Base-by-base conservation (phyloP, 2,888 invertebrate species). In the Diogma glabrata region DNA sequence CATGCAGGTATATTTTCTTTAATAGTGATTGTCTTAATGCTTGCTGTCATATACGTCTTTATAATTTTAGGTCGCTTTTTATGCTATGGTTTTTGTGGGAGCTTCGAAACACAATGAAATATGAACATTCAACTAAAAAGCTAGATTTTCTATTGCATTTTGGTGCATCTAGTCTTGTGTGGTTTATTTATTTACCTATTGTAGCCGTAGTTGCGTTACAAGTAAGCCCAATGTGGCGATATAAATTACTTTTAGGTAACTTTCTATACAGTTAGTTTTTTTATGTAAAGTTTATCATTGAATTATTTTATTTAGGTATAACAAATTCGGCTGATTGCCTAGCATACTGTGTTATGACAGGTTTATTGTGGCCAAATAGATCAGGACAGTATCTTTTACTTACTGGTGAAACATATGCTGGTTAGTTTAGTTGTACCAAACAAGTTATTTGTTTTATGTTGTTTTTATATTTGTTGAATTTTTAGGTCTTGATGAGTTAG, bases 111-210 rank as follows among this genome's bases (percentile, higher is more conserved):
- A 87, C 89, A 4, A 87, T 88, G 80, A 75, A 81, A 56, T 82
- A 85, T 59, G 88, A 88, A 64, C 83, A 84, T 65, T 84, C 86
- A 64, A 80, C 79, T 51, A 81, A 84, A 60, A 92, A 94, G 67
- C 74, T 94, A 28, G 87, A 93, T 66, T 97, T 97, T 70, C 78
- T 96, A 51, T 78, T 95, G 48, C 96, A 97, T 67, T 92, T 96
- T 69, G 97, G 95, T 51, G 96, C 96, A 12, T 95, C 95, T 14
- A 93, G 94, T 64, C 76, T 97, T 33, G 96, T 97, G 10, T 97
- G 97, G 97, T 95, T 97, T 66, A 91, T 95, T 59, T 96, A 97
- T 70, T 75, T 96, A 63, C 95, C 96, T 10, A 86, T 95, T 54
- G 84, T 96, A 57, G 95, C 94, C 51, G 78, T 96, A 50, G 87